phyloP scores from a whole-genome alignment of 2,797 vertebrate species.

The Denticeps clupeoides region DNA sequence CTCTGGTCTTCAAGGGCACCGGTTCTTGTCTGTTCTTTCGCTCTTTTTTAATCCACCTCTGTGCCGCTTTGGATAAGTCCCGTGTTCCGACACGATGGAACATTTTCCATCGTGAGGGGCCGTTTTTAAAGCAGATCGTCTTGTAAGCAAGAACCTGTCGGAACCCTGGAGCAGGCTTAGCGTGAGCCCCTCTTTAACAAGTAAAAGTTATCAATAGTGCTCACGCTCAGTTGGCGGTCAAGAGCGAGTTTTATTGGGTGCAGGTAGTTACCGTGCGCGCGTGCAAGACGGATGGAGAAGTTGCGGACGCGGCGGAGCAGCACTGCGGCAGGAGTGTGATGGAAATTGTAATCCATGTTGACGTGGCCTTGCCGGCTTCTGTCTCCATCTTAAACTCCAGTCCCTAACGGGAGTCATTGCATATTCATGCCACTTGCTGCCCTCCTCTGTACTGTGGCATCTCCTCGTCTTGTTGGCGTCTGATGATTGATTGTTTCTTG shows the following conservation, averaged over 20 bases:
- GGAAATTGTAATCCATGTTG: slow-evolving; percentile 63
- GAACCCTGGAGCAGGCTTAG: too few relatives aligned
- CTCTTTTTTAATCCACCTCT: not conserved
- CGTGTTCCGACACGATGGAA: not conserved
- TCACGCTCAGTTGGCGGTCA: too few relatives aligned
- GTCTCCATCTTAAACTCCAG: slow-evolving; percentile 53
- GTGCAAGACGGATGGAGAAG: too few relatives aligned
- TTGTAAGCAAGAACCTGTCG: too few relatives aligned
- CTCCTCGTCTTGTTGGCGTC: slow-evolving; percentile 55
- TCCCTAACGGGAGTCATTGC: slow-evolving; percentile 77
- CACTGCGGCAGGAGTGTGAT: slow-evolving; percentile 32
- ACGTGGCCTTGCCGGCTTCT: slow-evolving; percentile 57
- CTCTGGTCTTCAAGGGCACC: not conserved
- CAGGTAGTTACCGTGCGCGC: too few relatives aligned
- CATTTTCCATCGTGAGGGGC: slow-evolving; percentile 1
- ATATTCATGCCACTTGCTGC: slow-evolving; percentile 64
- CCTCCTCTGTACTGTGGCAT: slow-evolving; percentile 14
- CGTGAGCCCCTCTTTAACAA: too few relatives aligned
- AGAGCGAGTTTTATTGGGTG: too few relatives aligned
- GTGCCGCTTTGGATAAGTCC: not conserved
- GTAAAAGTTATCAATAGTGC: too few relatives aligned
- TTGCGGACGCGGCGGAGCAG: slow-evolving; percentile 42
- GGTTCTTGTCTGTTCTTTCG: not conserved
- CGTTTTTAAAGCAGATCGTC: too few relatives aligned
- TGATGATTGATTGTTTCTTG: slow-evolving; percentile 95